Percentiles rank a stretch among this genome's conserved stretches.
phyloP scores from a whole-genome alignment of 2,888 invertebrate species.

The Tiliacea citrago region DNA sequence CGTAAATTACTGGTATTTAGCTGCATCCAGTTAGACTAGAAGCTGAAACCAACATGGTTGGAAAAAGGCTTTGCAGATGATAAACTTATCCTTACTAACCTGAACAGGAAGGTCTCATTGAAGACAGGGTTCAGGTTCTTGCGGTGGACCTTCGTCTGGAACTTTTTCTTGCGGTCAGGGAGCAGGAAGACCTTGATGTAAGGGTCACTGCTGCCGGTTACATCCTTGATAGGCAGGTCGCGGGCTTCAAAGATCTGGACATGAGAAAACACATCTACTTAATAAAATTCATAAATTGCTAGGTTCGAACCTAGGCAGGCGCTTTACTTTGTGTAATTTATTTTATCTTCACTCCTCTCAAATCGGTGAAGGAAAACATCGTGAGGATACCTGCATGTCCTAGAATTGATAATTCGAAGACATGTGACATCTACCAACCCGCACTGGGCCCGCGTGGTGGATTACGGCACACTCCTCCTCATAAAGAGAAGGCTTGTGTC shows the following conservation, averaged over 20 bases:
- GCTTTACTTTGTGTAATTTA: no score
- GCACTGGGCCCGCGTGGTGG: no score
- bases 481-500: no score
- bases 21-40: not conserved
- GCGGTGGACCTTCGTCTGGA: constrained; percentile 95
- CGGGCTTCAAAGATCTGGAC: constrained; percentile 93
- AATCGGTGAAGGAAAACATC: no score
- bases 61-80: not conserved
- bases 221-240: constrained; percentile 95
- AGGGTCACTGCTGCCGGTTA: constrained; percentile 96
- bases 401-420: no score
- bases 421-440: no score
- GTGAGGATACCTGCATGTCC: no score
- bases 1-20: not conserved
- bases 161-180: constrained; percentile 96
- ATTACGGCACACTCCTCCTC: no score
- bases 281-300: no score
- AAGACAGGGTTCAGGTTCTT: constrained; percentile 95
- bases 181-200: constrained; percentile 96
- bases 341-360: no score
- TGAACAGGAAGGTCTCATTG: constrained; percentile 96
- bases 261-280: constrained; percentile 27
- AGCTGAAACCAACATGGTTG: not conserved
- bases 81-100: constrained; percentile 83
- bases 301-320: no score